A percentile compares a stretch with the other conserved stretches of the same genome.
phyloP scores from a whole-genome alignment of 2,888 invertebrate genomes.

The Drosophila nigricruria region DNA sequence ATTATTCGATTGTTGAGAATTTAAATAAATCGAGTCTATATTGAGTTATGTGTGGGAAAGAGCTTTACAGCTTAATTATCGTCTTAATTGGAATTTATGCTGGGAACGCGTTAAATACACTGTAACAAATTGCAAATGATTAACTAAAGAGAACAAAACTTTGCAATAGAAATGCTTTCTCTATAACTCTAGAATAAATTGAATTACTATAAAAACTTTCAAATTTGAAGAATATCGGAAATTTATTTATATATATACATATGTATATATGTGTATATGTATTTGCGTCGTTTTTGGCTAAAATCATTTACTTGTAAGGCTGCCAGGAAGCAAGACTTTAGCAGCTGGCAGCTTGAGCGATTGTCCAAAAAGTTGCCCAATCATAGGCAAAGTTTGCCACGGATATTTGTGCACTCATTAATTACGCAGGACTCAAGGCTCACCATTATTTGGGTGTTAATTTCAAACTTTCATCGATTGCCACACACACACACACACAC shows the following conservation, averaged over 20 bases:
- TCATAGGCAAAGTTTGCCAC: slow-evolving; percentile 56
- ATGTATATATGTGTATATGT: neutral
- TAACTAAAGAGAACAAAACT: neutral
- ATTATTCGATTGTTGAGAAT: slow-evolving; percentile 44
- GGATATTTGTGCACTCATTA: slow-evolving; percentile 73
- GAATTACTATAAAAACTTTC: neutral
- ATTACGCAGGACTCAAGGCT: slow-evolving; percentile 61
- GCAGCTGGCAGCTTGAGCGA: slow-evolving; percentile 69
- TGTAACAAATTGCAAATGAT: slow-evolving; percentile 6
- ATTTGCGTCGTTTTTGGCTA: slow-evolving; percentile 39
- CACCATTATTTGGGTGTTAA: slow-evolving; percentile 72
- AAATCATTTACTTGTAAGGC: slow-evolving; percentile 74
- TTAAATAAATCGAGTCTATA: slow-evolving; percentile 70
- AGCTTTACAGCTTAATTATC: slow-evolving; percentile 52
- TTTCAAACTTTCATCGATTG: slow-evolving; percentile 79
- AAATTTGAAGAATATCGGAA: too few species aligned
- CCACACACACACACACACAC: slow-evolving; percentile 31
- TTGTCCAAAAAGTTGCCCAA: slow-evolving; percentile 62
- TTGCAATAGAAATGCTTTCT: neutral
- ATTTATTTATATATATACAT: neutral
- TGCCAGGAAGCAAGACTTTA: slow-evolving; percentile 53
- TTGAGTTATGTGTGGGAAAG: slow-evolving; percentile 64
- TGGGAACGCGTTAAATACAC: slow-evolving; percentile 42
- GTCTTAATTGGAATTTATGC: slow-evolving; percentile 46
- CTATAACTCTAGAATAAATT: neutral